A percentile compares a stretch with the other conserved stretches of the same genome.
Conservation (phyloP, 2,113 vertebrate genomes). For the Oriolus oriolus region DNA sequence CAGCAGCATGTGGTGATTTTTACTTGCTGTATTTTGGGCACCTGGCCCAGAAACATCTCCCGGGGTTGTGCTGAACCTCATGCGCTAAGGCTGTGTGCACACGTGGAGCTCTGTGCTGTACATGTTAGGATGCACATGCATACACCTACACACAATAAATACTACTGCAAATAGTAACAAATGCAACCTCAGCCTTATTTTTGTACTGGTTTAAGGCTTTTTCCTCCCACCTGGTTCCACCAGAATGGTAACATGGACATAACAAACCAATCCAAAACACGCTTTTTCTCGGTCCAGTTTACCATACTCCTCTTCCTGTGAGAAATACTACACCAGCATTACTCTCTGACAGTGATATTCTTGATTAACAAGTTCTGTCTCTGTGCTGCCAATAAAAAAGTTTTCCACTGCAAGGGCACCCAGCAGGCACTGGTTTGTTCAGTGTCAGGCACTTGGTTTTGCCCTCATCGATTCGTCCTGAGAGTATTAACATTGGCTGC, state of each 20-base stretch:
- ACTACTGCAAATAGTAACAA: neutral
- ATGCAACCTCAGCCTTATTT: neutral
- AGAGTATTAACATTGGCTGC: neutral
- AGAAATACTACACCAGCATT: accelerated
- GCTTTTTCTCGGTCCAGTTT: neutral
- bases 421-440: neutral
- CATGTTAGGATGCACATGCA: accelerated
- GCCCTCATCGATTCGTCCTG: accelerated
- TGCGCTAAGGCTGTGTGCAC: neutral
- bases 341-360: accelerated
- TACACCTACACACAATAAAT: accelerated
- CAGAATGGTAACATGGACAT: accelerated
- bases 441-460: neutral
- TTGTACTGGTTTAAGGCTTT: neutral
- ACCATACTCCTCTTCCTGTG: accelerated
- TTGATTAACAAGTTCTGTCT: neutral
- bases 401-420: neutral
- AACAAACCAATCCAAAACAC: neutral
- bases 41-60: neutral
- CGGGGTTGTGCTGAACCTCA: accelerated
- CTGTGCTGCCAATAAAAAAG: accelerated
- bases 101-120: accelerated
- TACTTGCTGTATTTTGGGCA: neutral
- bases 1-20: neutral
- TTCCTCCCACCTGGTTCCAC: neutral